Conservation (phyloP, 2,113 vertebrate species). For the Ptyas mucosa region DNA sequence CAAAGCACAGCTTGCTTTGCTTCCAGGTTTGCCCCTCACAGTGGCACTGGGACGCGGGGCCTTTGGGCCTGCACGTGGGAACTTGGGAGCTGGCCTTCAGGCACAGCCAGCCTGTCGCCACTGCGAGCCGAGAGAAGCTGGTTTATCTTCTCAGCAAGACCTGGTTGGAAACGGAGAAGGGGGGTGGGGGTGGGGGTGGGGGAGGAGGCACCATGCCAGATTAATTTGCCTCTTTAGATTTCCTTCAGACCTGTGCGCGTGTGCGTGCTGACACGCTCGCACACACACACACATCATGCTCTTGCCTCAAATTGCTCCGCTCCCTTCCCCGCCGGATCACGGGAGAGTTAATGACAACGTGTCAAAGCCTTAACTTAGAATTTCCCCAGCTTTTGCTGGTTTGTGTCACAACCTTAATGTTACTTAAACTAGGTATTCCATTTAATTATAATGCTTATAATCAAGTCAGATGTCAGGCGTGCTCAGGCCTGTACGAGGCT, state of each 20-base stretch:
- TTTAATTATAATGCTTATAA: constrained; percentile 70
- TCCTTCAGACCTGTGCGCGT: too few relatives aligned
- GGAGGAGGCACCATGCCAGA: background rate
- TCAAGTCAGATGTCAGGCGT: constrained; percentile 82
- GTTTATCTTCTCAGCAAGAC: background rate
- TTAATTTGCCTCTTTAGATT: background rate
- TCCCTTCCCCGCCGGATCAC: background rate
- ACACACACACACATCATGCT: background rate
- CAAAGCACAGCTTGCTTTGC: background rate
- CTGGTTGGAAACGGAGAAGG: background rate
- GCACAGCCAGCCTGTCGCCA: background rate
- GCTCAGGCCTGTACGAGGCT: constrained; percentile 83
- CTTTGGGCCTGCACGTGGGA: background rate
- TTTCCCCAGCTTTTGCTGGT: constrained; percentile 50
- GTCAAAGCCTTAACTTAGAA: constrained; percentile 30
- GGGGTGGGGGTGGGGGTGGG: fast-evolving
- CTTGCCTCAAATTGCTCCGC: background rate
- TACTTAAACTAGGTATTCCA: constrained; percentile 61
- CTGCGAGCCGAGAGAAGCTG: background rate
- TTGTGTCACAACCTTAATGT: constrained; percentile 47
- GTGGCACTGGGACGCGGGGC: background rate
- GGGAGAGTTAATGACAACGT: constrained; percentile 23
- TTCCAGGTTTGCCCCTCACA: background rate
- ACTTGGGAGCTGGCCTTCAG: background rate
- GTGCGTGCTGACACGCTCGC: background rate